A percentile compares a stretch with the other conserved stretches of the same genome.
These are phyloP conservation scores for Chalcis sispes DNA, from an alignment of 2,888 invertebrate species.

Conservation along the genomic window DNA sequence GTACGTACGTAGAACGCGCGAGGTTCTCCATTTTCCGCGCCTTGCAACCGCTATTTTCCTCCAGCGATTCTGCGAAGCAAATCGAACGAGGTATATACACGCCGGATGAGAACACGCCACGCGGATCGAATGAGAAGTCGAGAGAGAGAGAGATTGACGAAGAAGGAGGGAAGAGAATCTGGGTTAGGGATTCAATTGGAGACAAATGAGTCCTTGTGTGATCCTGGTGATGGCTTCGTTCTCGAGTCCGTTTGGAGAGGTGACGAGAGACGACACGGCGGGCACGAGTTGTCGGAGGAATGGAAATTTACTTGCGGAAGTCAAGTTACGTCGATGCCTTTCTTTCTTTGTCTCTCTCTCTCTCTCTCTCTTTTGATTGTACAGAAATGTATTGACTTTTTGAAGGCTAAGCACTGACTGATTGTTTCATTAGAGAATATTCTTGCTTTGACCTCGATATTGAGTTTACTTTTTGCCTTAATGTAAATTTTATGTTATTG, in stretches of 20 bases:
- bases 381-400: no score
- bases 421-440: no score
- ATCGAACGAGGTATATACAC: not conserved
- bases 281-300: not conserved
- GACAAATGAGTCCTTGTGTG: conserved; percentile 27
- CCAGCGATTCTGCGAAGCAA: not conserved
- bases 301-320: not conserved
- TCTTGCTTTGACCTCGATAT: no score
- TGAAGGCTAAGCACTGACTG: no score
- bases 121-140: no score
- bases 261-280: not conserved
- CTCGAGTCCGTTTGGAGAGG: no score
- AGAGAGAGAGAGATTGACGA: not conserved
- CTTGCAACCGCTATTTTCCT: not conserved
- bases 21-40: not conserved
- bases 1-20: not conserved
- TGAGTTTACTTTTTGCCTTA: no score
- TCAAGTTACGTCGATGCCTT: not conserved
- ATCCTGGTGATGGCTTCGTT: no score
- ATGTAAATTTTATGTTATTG: no score
- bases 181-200: conserved; percentile 24
- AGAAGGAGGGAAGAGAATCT: not conserved
- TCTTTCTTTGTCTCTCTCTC: no score
- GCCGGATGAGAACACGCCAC: not conserved
- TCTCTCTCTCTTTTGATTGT: no score